Conservation (phyloP, 2,113 vertebrate species). For the Daboia siamensis region DNA sequence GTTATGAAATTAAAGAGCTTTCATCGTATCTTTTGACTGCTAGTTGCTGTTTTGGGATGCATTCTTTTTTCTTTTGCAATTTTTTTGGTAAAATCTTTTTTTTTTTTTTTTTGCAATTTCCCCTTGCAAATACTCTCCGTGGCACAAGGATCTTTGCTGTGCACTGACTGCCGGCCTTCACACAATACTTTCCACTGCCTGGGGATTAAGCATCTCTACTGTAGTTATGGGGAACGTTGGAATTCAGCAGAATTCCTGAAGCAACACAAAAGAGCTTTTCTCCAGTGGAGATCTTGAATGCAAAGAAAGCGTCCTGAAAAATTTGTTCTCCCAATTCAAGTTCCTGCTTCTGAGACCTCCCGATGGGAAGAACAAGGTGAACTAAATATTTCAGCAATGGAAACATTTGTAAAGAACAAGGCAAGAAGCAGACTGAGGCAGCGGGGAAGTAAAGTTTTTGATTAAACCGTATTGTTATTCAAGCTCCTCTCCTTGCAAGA, state of each 20-base stretch:
- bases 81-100: neutral
- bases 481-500: neutral
- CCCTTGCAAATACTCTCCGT: neutral
- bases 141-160: neutral
- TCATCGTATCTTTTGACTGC: neutral
- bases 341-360: neutral
- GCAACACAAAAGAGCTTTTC: neutral
- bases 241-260: neutral
- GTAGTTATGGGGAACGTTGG: neutral
- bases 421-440: neutral
- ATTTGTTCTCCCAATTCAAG: constrained; percentile 5
- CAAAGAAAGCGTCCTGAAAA: neutral
- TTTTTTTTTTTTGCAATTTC: too few species aligned
- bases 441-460: neutral
- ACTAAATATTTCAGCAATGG: neutral
- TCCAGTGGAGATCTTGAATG: neutral
- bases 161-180: neutral
- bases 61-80: neutral
- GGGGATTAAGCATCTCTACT: neutral
- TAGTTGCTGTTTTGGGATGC: neutral
- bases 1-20: neutral
- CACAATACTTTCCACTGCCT: neutral
- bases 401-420: neutral
- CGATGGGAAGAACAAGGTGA: neutral
- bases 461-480: neutral